Evolutionary conservation across 2,888 invertebrate genomes (phyloP).

Genomic region (Trisateles emortualis): DNA sequence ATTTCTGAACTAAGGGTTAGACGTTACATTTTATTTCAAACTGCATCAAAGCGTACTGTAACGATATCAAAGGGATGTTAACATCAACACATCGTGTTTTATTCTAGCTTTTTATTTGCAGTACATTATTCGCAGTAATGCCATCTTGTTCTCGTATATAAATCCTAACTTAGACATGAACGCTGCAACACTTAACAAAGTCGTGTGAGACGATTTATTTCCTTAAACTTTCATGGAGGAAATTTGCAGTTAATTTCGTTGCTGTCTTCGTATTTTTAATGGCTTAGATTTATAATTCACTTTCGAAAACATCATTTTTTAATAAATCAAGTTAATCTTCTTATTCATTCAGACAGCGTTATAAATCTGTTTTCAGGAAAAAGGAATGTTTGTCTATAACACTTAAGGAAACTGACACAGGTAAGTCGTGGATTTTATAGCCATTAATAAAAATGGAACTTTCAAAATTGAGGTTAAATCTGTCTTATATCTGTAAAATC

Average conservation of each 20-base stretch:
- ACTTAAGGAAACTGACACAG: slow-evolving; percentile 33
- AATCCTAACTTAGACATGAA: slow-evolving; percentile 47
- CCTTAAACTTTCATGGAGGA: slow-evolving; percentile 52
- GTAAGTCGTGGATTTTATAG: slow-evolving; percentile 30
- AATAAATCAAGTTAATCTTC: slow-evolving; percentile 47
- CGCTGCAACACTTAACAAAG: slow-evolving; percentile 54
- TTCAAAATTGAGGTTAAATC: slow-evolving; percentile 17
- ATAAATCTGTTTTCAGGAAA: slow-evolving; percentile 12
- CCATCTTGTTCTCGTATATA: slow-evolving; percentile 36
- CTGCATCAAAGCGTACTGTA: background rate
- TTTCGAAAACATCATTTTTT: slow-evolving; percentile 44
- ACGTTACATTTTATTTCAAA: slow-evolving; percentile 2
- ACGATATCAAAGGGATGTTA: background rate
- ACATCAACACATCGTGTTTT: background rate
- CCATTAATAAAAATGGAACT: slow-evolving; percentile 21
- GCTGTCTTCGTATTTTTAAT: slow-evolving; percentile 56
- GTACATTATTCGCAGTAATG: slow-evolving; percentile 18
- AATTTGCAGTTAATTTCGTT: slow-evolving; percentile 51
- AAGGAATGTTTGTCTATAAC: slow-evolving; percentile 17
- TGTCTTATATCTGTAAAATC: too few species aligned
- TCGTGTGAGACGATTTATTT: slow-evolving; percentile 57
- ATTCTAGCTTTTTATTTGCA: background rate
- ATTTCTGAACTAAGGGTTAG: background rate
- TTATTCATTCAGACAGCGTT: slow-evolving; percentile 18
- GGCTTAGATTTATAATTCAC: slow-evolving; percentile 52